A percentile compares a stretch with the other conserved stretches of the same genome.
Conservation (phyloP, 2,888 invertebrate species). For the Deilephila elpenor region DNA sequence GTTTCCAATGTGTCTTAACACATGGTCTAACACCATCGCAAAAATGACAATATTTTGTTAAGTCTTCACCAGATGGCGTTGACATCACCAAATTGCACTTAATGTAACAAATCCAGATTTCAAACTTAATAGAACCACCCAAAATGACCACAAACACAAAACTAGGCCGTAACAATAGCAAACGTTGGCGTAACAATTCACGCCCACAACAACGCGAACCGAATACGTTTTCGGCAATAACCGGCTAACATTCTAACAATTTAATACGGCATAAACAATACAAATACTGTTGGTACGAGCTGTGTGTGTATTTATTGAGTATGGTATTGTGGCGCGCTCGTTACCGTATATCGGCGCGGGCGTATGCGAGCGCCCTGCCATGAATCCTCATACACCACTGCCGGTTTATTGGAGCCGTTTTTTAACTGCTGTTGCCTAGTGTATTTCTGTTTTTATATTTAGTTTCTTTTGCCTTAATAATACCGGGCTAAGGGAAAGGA, state of each 20-base stretch:
- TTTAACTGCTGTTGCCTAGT: conserved; percentile 46
- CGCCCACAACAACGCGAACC: conserved; percentile 74
- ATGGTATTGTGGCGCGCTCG: conserved; percentile 82
- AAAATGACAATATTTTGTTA: neutral
- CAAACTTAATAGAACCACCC: neutral
- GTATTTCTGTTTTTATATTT: conserved; percentile 9
- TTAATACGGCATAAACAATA: conserved; percentile 83
- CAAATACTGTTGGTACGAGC: conserved; percentile 68
- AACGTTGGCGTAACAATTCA: conserved; percentile 61
- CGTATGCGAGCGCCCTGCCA: conserved; percentile 76
- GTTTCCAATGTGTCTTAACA: neutral
- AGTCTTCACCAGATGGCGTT: conserved; percentile 1
- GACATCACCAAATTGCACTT: neutral
- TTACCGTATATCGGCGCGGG: conserved; percentile 82
- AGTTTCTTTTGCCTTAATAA: neutral
- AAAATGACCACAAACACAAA: conserved; percentile 45
- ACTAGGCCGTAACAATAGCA: conserved; percentile 55
- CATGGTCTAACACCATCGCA: neutral
- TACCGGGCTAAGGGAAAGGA: too few relatives aligned
- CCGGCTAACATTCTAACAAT: conserved; percentile 82
- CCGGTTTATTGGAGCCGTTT: conserved; percentile 67
- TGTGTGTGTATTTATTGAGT: conserved; percentile 81
- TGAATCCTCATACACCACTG: conserved; percentile 80
- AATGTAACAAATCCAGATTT: neutral
- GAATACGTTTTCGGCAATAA: conserved; percentile 83